Conservation (phyloP, 2,888 invertebrate genomes). For the Sarcophaga variegata region DNA sequence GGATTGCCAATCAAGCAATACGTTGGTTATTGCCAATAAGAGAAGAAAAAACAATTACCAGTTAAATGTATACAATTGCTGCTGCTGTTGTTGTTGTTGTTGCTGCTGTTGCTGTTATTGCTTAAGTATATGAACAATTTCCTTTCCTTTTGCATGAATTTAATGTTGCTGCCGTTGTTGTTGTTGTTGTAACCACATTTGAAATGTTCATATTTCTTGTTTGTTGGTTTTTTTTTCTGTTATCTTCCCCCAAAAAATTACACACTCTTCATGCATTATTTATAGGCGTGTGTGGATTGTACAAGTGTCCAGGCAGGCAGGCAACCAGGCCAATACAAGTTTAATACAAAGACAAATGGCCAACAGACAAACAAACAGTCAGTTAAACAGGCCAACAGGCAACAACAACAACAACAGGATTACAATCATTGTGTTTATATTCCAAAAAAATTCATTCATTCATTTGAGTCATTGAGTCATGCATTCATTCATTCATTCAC, state of each 20-base stretch:
- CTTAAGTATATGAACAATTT: constrained; percentile 55
- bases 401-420: constrained; percentile 27
- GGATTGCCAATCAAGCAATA: constrained; percentile 56
- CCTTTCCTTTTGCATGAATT: constrained; percentile 48
- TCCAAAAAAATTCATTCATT: constrained; percentile 8
- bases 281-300: constrained; percentile 28
- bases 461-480: constrained; percentile 32
- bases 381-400: constrained; percentile 38
- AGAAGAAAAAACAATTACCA: constrained; percentile 19
- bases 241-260: constrained; percentile 57
- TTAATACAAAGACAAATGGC: constrained; percentile 20
- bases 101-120: constrained; percentile 31
- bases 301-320: constrained; percentile 19
- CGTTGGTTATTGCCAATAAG: constrained; percentile 33
- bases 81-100: constrained; percentile 29
- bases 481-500: constrained; percentile 49
- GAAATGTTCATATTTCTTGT: constrained; percentile 64
- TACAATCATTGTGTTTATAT: constrained; percentile 2
- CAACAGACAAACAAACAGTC: constrained; percentile 43
- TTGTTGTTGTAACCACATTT: constrained; percentile 42
- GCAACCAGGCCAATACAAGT: constrained; percentile 10
- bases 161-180: background rate
- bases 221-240: background rate
- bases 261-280: constrained; percentile 63
- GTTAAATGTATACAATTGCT: constrained; percentile 45